Conservation (phyloP, 2,797 vertebrate genomes). For the Epinephelus awoara region DNA sequence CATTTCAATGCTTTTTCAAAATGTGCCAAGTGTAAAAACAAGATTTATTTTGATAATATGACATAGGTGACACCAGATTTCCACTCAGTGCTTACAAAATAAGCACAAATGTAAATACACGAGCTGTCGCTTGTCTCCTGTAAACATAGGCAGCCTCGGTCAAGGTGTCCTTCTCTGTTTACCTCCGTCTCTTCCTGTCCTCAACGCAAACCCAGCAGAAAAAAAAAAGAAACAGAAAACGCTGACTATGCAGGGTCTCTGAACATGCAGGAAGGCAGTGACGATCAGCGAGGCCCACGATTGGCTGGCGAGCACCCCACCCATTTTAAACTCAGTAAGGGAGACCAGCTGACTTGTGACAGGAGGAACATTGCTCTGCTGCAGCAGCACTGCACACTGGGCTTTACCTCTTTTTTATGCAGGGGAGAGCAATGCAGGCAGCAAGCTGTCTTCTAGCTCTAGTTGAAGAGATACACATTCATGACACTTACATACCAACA, state of each 20-base stretch:
- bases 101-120: background rate
- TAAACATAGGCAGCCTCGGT: conserved; percentile 11
- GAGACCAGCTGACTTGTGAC: conserved; percentile 21
- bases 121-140: background rate
- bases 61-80: background rate
- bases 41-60: background rate
- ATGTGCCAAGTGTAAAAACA: background rate
- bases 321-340: conserved; percentile 34
- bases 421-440: background rate
- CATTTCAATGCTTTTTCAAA: background rate
- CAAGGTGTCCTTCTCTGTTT: conserved; percentile 59
- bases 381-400: conserved; percentile 39
- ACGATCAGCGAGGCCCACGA: conserved; percentile 34
- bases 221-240: background rate
- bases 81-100: background rate
- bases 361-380: background rate
- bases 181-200: conserved; percentile 45
- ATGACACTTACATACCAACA: background rate
- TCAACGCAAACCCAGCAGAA: conserved; percentile 42
- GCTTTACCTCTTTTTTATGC: background rate
- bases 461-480: background rate
- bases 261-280: conserved; percentile 38
- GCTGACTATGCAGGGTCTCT: conserved; percentile 57
- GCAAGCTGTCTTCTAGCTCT: background rate
- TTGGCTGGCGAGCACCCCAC: conserved; percentile 65